Conservation (phyloP, 2,113 vertebrate genomes). For the Lathamus discolor region DNA sequence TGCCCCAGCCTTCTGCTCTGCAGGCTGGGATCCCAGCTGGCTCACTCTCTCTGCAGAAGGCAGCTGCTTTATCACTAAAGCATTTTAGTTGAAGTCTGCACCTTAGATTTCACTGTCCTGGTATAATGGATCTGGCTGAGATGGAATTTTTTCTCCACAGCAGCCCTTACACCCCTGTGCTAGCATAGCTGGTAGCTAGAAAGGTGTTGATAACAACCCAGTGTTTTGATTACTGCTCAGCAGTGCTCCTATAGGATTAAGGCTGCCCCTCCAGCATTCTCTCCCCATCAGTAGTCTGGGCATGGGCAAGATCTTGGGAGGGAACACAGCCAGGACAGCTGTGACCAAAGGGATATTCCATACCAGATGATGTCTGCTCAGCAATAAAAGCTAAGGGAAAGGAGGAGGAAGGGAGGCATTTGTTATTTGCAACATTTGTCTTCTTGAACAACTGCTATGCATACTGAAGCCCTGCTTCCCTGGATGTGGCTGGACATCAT, state of each 20-base stretch:
- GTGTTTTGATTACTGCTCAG: not conserved
- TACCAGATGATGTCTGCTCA: not conserved
- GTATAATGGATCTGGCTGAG: not conserved
- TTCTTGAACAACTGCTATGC: rapidly evolving
- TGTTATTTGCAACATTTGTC: not conserved
- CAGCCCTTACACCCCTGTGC: not conserved
- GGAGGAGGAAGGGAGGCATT: rapidly evolving
- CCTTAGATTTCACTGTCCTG: not conserved
- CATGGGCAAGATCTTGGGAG: not conserved
- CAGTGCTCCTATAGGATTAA: not conserved
- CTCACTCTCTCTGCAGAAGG: not conserved
- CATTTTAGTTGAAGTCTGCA: not conserved
- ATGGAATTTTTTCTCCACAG: not conserved
- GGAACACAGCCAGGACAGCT: not conserved
- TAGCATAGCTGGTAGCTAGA: not conserved
- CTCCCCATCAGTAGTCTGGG: not conserved
- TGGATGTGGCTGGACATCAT: not conserved
- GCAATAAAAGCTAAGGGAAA: not conserved
- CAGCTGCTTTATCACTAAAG: not conserved
- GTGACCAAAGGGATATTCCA: not conserved
- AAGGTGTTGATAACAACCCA: not conserved
- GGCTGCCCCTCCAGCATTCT: not conserved
- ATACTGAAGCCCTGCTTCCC: not conserved
- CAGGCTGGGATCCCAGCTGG: not conserved
- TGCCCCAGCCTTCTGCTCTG: not conserved